Conservation (phyloP, 2,113 vertebrate genomes). For the Prolemur simus region DNA sequence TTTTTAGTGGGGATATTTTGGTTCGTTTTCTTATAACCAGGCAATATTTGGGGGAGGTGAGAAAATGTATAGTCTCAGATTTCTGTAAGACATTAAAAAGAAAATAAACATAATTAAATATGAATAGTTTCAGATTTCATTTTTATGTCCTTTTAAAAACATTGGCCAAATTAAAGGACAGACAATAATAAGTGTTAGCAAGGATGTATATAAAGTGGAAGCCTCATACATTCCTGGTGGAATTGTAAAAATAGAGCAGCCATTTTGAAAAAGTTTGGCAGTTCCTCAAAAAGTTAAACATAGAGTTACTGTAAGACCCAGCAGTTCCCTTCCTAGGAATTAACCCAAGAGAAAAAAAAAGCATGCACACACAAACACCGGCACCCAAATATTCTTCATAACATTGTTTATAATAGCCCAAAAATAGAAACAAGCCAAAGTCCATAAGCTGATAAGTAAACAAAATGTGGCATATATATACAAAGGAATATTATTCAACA, state of each 20-base stretch:
- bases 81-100: neutral
- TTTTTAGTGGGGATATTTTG: neutral
- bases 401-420: neutral
- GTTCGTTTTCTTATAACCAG: slow-evolving; percentile 25
- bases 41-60: neutral
- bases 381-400: neutral
- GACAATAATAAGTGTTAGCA: neutral
- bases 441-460: neutral
- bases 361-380: neutral
- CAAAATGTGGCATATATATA: neutral
- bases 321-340: neutral
- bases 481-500: neutral
- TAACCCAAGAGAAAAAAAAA: neutral
- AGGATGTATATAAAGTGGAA: neutral
- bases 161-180: neutral
- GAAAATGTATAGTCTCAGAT: neutral
- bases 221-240: neutral
- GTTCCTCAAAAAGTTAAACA: neutral
- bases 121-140: slow-evolving; percentile 27
- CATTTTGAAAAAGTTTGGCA: neutral
- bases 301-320: neutral
- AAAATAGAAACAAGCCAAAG: neutral
- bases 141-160: slow-evolving; percentile 24
- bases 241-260: neutral
- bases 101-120: neutral